These are phyloP conservation scores for Lepidocyrtinus sp. DNA, from an alignment of 2,888 invertebrate species.

Conservation along the genomic window DNA sequence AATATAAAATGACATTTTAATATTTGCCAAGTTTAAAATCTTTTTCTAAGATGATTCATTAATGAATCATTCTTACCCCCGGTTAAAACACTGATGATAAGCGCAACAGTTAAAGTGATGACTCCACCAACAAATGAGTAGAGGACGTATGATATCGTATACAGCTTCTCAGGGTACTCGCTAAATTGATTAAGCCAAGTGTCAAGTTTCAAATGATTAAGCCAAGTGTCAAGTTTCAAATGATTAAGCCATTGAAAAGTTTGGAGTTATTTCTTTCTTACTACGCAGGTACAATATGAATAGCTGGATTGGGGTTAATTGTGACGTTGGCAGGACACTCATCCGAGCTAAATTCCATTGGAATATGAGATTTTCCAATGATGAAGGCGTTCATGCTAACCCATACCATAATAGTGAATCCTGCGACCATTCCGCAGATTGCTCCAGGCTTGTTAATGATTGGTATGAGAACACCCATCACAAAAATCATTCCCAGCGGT, in stretches of 20 bases:
- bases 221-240: too few species aligned
- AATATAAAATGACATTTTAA: too few species aligned
- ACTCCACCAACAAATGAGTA: conserved; percentile 45
- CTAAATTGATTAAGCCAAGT: too few species aligned
- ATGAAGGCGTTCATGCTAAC: conserved; percentile 57
- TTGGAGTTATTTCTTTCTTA: too few species aligned
- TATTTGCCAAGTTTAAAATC: too few species aligned
- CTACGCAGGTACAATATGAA: background rate
- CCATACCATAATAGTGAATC: conserved; percentile 47
- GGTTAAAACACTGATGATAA: conserved; percentile 25
- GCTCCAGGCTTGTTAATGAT: conserved; percentile 65
- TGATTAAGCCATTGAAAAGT: too few species aligned
- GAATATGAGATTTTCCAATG: conserved; percentile 53
- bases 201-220: too few species aligned
- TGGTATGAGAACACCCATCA: conserved; percentile 68
- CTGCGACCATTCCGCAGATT: conserved; percentile 52
- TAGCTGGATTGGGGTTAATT: background rate
- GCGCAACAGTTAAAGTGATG: conserved; percentile 26
- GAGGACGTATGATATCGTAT: conserved; percentile 37
- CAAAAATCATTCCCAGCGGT: conserved; percentile 65
- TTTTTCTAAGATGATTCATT: too few species aligned
- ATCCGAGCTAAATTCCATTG: background rate
- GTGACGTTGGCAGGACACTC: background rate
- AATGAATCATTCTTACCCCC: background rate
- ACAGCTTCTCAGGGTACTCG: conserved; percentile 53